These are phyloP conservation scores for Kryptolebias ocellatus DNA, from an alignment of 2,797 vertebrate species.

Conservation along the genomic window DNA sequence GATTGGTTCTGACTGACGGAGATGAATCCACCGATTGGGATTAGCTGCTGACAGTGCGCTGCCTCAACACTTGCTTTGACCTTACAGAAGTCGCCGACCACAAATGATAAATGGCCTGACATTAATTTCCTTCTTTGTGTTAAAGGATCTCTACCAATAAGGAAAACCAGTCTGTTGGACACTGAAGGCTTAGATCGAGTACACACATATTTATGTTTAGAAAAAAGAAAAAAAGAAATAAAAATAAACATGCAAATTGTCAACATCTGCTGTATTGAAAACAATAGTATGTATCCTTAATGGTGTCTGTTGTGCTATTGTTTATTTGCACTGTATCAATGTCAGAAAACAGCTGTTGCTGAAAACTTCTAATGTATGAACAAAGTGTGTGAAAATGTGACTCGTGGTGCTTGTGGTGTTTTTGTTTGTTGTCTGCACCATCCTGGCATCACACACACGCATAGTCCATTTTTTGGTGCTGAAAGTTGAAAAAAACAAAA, in stretches of 20 bases:
- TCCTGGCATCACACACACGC: constrained; percentile 16
- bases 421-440: constrained; percentile 29
- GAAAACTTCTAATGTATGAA: constrained; percentile 71
- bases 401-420: constrained; percentile 31
- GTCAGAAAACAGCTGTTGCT: constrained; percentile 70
- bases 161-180: constrained; percentile 50
- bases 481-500: constrained; percentile 4
- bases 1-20: constrained; percentile 45
- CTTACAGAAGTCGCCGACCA: constrained; percentile 50
- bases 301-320: constrained; percentile 78
- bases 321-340: constrained; percentile 80
- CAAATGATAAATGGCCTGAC: constrained; percentile 54
- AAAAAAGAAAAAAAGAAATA: constrained; percentile 46
- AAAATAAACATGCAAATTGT: constrained; percentile 71
- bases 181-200: constrained; percentile 51
- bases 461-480: constrained; percentile 10
- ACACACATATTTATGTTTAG: constrained; percentile 64
- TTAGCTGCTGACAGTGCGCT: constrained; percentile 56
- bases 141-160: constrained; percentile 51
- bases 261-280: constrained; percentile 77
- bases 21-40: constrained; percentile 50
- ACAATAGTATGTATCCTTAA: constrained; percentile 72
- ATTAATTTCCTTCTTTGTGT: constrained; percentile 46
- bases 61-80: constrained; percentile 56
- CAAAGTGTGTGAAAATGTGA: constrained; percentile 68